Conservation (phyloP, 2,113 vertebrate genomes). For the Microcebus jonahi region DNA sequence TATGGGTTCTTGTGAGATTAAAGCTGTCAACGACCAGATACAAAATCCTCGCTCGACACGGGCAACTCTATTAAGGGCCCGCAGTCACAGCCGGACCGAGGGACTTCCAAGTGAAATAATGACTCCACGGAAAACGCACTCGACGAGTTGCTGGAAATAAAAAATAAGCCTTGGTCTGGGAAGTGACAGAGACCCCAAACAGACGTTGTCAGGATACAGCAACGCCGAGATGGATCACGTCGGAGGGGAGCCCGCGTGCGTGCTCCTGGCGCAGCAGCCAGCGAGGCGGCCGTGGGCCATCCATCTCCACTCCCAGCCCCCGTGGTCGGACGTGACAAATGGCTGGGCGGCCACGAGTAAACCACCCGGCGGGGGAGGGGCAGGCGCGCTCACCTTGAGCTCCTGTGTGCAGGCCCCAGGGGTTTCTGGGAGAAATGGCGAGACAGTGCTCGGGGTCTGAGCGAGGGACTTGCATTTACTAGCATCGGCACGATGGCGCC, state of each 20-base stretch:
- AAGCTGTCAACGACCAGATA: slow-evolving; percentile 64
- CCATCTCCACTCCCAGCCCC: not conserved
- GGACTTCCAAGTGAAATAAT: slow-evolving; percentile 34
- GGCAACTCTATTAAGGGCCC: slow-evolving; percentile 58
- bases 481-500: fast-evolving
- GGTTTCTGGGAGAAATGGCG: not conserved
- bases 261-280: fast-evolving
- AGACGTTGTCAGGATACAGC: not conserved
- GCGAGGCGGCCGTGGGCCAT: fast-evolving
- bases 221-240: not conserved
- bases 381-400: not conserved
- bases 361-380: not conserved
- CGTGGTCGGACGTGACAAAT: not conserved
- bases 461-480: fast-evolving
- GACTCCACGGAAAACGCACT: slow-evolving; percentile 24
- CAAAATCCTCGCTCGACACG: slow-evolving; percentile 32
- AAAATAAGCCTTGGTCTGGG: not conserved
- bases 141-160: slow-evolving; percentile 39
- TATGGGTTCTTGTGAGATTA: slow-evolving; percentile 71
- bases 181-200: slow-evolving; percentile 14
- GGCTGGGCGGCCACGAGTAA: not conserved
- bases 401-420: fast-evolving
- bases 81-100: slow-evolving; percentile 42
- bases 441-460: fast-evolving
- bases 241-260: not conserved